Evolutionary conservation across 2,888 invertebrate genomes (phyloP), one percentile per base, ranked within the genome.

Genomic region (Sceliomorpha sp.): DNA sequence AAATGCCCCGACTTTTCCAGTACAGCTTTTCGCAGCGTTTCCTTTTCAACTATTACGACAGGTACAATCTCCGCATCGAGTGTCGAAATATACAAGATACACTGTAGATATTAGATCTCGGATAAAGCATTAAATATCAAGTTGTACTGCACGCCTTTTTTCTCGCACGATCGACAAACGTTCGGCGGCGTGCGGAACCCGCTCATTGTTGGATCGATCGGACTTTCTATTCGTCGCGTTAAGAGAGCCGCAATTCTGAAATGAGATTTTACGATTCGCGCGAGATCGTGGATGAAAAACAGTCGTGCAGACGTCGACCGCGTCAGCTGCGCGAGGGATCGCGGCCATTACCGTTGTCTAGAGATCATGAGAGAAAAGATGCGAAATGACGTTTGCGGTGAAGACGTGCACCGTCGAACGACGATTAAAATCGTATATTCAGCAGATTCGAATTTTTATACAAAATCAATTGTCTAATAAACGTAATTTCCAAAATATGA

Each of bases 101-200:
- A 48, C 13, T 14, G 47, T 37, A n/a, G 45, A 45, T 62, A 53
- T 39, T 53, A 42, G 39, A 37, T 36, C 29, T 32, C 51, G 51
- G 58, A 44, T 60, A 37, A 44, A 31, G 63, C 31, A 56, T 56
- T 63, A 55, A 55, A 63, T 63, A 56, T 63, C 63, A 42, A 48
- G 45, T 48, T 14, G 7, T 17, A 13, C 20, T 20, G 36, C 34
- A 29, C 27, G 36, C 34, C 12, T 34, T 56, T 63, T 42, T 40
- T 34, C n/a, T n/a, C n/a, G 27, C 27, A 27, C 62, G 15, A 53
- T 55, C 36, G 34, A 17, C 20, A 20, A n/a, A 20, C 20, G 20
- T 20, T 20, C 20, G 3, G 5, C 5, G 5, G 20, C 20, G 5
- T 4, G 20, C 20, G 20, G 20, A 53, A 55, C 53, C n/a, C 40